Evolutionary conservation across 2,888 invertebrate species (phyloP).

Genomic region (Cerceris rybyensis): DNA sequence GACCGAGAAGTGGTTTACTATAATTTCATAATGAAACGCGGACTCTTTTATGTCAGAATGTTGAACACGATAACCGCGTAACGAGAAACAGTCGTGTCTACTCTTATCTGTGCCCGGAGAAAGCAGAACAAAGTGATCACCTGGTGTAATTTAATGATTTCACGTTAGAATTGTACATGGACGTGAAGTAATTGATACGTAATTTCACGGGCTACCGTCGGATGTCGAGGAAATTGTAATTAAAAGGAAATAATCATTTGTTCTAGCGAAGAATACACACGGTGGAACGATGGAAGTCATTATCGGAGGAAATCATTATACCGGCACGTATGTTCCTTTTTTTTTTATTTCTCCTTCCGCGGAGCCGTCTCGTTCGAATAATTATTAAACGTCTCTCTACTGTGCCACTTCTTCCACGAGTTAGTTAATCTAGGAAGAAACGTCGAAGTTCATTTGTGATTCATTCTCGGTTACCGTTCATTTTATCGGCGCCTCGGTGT

Average conservation of each 20-base stretch:
- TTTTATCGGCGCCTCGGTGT: background rate
- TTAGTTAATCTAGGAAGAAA: background rate
- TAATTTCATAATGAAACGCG: conserved; percentile 48
- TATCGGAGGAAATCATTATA: no score
- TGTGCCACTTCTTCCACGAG: no score
- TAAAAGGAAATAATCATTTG: background rate
- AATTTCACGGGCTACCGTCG: background rate
- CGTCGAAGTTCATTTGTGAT: conserved; percentile 1
- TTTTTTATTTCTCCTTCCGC: no score
- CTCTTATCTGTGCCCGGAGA: conserved; percentile 16
- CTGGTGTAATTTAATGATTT: conserved; percentile 1
- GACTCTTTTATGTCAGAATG: conserved; percentile 40
- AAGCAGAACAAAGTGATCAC: conserved; percentile 41
- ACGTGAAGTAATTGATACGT: conserved; percentile 5
- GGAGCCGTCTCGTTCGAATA: no score
- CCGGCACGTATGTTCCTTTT: no score
- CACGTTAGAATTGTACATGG: background rate
- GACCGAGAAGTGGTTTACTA: conserved; percentile 38
- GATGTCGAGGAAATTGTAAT: background rate
- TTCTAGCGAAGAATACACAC: no score
- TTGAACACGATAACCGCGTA: conserved; percentile 18
- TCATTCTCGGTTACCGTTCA: background rate
- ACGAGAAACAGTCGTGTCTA: conserved; percentile 35
- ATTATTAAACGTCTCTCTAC: no score
- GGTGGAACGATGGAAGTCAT: no score